Evolutionary conservation across 2,797 vertebrate species (phyloP), one percentile per base, ranked within the genome.

Genomic region (Varecia variegata): DNA sequence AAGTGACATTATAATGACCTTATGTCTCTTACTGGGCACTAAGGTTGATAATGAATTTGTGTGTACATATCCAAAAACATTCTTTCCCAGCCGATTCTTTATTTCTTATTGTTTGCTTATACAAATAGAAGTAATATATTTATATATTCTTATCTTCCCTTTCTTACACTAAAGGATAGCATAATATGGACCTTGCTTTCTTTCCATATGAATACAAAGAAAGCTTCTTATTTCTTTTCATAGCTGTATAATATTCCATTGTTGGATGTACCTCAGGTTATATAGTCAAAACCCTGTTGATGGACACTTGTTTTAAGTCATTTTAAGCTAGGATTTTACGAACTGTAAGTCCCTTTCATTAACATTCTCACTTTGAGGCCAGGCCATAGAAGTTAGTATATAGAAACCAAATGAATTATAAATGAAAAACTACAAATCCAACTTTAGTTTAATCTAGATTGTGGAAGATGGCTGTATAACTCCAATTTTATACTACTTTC

Each of bases 271-370:
- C 56, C 35, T 85, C 12, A 47, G 20, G 80, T 70, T 82, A 52
- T 50, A 1, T 47, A 82, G 65, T 71, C 56, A 88, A 87, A 90
- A 79, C 32, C 45, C 27, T 21, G 43, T 82, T 83, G 43, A 60
- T 96, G 21, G 38, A 79, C 30, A 68, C 58, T 38, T 73, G 62
- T 76, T 91, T 91, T 67, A 85, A 32, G 77, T 87, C n/a, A 38
- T 90, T 88, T 83, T 67, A 87, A 93, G 38, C 27, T 79, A 58
- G 27, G 87, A 76, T 90, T 94, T 88, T 93, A 91, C 54, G 43
- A 40, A 82, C 52, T 71, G 45, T 73, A 68, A 74, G 35, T 45
- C 13, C 30, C n/a, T 71, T 80, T 91, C 67, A 77, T 92, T 87
- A 85, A 25, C 70, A 84, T 23, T 88, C 82, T 93, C 47, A 79